These are phyloP conservation scores for Quadriops clusia DNA, from an alignment of 2,888 invertebrate species.

Conservation along the genomic window DNA sequence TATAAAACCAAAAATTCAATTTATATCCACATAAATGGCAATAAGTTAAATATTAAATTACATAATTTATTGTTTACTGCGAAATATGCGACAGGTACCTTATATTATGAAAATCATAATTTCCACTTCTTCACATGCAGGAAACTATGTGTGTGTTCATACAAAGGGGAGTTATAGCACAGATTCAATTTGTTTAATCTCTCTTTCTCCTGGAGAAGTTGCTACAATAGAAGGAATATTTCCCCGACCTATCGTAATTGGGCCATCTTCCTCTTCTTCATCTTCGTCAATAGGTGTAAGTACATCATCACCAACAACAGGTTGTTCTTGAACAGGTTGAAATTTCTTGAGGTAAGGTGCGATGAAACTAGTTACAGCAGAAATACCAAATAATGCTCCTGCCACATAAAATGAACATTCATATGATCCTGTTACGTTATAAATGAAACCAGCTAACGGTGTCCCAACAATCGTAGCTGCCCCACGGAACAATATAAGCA, in stretches of 20 bases:
- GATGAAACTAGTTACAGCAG: slow-evolving; percentile 74
- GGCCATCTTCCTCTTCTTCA: slow-evolving; percentile 57
- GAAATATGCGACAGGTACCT: too few species aligned
- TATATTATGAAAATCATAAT: too few species aligned
- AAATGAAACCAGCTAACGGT: slow-evolving; percentile 77
- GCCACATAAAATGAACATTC: slow-evolving; percentile 88
- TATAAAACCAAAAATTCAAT: background rate
- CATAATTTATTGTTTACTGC: slow-evolving; percentile 2
- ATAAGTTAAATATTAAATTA: background rate
- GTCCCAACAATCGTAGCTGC: slow-evolving; percentile 83
- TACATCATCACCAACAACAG: slow-evolving; percentile 51
- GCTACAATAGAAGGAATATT: slow-evolving; percentile 38
- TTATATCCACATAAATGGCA: background rate
- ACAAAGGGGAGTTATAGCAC: too few species aligned
- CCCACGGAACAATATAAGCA: slow-evolving; percentile 90
- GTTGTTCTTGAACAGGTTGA: slow-evolving; percentile 38
- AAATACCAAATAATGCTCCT: slow-evolving; percentile 72
- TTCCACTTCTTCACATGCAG: too few species aligned
- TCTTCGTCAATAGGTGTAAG: slow-evolving; percentile 79
- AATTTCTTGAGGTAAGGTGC: slow-evolving; percentile 60
- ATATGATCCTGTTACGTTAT: slow-evolving; percentile 76
- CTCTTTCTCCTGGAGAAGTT: slow-evolving; percentile 45
- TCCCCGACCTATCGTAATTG: slow-evolving; percentile 51
- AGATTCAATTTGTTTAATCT: slow-evolving; percentile 61
- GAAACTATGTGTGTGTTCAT: too few species aligned